These are phyloP conservation scores for Phorcus lineatus DNA, from an alignment of 2,888 invertebrate species.

Conservation along the genomic window DNA sequence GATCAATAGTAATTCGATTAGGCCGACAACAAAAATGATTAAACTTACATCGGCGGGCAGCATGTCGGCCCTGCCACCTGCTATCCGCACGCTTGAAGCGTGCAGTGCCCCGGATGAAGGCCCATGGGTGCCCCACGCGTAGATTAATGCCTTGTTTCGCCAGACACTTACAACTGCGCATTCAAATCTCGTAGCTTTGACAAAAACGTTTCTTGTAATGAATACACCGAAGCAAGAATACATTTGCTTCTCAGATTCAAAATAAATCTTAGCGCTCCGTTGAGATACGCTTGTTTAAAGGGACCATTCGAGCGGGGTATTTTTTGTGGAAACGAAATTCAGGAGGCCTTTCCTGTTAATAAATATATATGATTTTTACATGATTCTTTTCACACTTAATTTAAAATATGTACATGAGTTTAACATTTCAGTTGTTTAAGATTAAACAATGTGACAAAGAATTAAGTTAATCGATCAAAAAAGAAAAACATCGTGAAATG, in stretches of 20 bases:
- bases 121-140: conserved; percentile 19
- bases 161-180: conserved; percentile 30
- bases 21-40: conserved; percentile 51
- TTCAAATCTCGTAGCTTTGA: conserved; percentile 22
- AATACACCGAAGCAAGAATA: conserved; percentile 11
- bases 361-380: too few species aligned
- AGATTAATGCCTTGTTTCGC: conserved; percentile 36
- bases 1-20: conserved; percentile 57
- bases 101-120: conserved; percentile 7
- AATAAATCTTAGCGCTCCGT: conserved; percentile 12
- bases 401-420: too few species aligned
- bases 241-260: conserved; percentile 18
- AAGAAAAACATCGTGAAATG: too few species aligned
- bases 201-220: conserved; percentile 20
- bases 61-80: conserved; percentile 37
- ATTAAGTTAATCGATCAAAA: too few species aligned
- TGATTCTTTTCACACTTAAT: too few species aligned
- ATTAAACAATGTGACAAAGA: too few species aligned
- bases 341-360: too few species aligned
- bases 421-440: too few species aligned
- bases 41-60: conserved; percentile 48
- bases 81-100: conserved; percentile 22
- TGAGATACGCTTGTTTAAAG: background rate
- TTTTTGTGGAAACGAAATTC: too few species aligned
- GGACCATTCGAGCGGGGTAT: too few species aligned